Conservation (phyloP, 2,113 vertebrate genomes). For the Etheostoma spectabile region DNA sequence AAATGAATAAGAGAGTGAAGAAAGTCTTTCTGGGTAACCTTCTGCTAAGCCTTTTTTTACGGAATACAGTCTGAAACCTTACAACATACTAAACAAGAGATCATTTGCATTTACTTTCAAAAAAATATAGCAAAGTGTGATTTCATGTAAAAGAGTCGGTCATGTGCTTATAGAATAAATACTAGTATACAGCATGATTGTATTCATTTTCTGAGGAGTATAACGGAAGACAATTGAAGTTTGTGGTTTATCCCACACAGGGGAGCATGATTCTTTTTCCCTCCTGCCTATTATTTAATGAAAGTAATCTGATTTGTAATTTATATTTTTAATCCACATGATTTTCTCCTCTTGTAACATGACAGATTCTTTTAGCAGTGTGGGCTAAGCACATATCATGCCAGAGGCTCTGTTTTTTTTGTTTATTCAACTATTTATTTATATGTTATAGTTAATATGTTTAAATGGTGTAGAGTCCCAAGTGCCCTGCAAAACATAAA, state of each 20-base stretch:
- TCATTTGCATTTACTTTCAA: conserved; percentile 14
- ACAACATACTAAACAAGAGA: not conserved
- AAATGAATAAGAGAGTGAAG: too few species aligned
- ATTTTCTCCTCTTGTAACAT: not conserved
- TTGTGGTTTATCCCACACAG: conserved; percentile 9
- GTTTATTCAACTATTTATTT: not conserved
- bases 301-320: conserved; percentile 14
- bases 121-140: not conserved
- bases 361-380: not conserved
- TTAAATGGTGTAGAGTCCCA: not conserved
- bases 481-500: not conserved
- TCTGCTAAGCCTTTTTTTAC: conserved; percentile 1
- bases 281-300: not conserved
- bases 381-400: conserved; percentile 4
- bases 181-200: not conserved
- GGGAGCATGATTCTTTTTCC: not conserved
- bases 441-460: not conserved
- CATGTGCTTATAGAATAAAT: not conserved
- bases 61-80: not conserved
- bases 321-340: not conserved
- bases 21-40: too few species aligned
- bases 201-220: not conserved
- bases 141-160: conserved; percentile 1
- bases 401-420: not conserved
- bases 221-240: conserved; percentile 26